phyloP scores from a whole-genome alignment of 2,797 vertebrate species.

The Enteromius afrohamiltoni region DNA sequence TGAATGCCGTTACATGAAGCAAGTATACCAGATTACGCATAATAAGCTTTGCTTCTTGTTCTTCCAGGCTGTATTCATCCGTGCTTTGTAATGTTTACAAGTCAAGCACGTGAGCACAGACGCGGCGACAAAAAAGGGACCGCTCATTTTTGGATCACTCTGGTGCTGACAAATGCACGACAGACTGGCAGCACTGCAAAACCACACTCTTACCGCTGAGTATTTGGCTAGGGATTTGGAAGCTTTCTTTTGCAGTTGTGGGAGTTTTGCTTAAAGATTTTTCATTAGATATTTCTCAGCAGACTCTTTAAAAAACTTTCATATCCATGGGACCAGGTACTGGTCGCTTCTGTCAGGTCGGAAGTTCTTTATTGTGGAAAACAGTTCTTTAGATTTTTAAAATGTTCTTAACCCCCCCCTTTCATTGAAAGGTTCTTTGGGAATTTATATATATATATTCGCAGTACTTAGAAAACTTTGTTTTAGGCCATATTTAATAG shows the following conservation, averaged over 20 bases:
- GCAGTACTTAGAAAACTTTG: background rate
- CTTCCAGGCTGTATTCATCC: background rate
- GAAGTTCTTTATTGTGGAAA: background rate
- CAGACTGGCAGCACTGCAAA: constrained; percentile 25
- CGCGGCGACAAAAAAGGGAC: background rate
- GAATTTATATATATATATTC: too few relatives aligned
- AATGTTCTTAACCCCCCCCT: too few relatives aligned
- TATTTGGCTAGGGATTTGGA: constrained; percentile 2
- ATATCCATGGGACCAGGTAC: background rate
- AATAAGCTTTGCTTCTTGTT: background rate
- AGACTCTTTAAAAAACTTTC: background rate
- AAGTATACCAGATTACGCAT: constrained; percentile 10
- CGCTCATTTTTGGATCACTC: constrained; percentile 17
- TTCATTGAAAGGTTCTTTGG: too few relatives aligned
- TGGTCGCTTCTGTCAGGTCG: background rate
- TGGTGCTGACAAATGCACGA: constrained; percentile 14
- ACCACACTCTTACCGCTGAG: background rate
- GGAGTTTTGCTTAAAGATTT: background rate
- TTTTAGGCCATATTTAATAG: background rate
- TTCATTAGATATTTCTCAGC: background rate
- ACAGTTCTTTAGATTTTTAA: background rate
- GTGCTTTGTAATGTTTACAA: constrained; percentile 7
- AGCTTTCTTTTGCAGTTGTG: constrained; percentile 2
- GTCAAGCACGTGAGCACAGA: background rate
- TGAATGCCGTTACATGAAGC: background rate